Conservation (phyloP, 2,113 vertebrate genomes). For the Columba janthina region DNA sequence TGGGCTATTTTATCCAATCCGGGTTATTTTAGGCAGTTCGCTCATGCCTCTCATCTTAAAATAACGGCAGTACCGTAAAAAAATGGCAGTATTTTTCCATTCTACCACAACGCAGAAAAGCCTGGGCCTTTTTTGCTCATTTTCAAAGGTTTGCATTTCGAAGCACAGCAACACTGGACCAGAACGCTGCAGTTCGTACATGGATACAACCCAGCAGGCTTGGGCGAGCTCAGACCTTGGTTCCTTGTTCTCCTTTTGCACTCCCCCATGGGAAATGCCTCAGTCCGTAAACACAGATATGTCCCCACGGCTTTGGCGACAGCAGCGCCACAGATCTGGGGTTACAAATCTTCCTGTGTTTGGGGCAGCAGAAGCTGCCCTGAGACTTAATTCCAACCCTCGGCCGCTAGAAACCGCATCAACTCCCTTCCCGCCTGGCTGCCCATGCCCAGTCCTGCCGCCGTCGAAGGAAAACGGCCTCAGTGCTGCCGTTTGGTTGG, state of each 20-base stretch:
- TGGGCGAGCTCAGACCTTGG: not conserved
- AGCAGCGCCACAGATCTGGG: too few species aligned
- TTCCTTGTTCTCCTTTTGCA: not conserved
- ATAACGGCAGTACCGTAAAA: not conserved
- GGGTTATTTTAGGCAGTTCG: not conserved
- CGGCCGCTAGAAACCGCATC: fast-evolving
- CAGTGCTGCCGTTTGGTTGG: not conserved
- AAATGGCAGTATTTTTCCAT: not conserved
- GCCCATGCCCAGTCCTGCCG: not conserved
- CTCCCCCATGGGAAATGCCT: fast-evolving
- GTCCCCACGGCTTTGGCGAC: too few species aligned
- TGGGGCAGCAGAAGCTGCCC: not conserved
- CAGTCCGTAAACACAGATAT: not conserved
- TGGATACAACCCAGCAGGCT: not conserved
- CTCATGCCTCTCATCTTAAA: not conserved
- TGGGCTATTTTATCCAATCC: not conserved
- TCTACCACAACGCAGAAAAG: fast-evolving
- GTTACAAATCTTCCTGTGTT: fast-evolving
- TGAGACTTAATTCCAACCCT: not conserved
- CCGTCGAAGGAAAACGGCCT: fast-evolving
- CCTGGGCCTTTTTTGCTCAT: not conserved
- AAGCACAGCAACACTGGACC: not conserved
- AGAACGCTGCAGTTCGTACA: fast-evolving
- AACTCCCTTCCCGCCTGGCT: fast-evolving
- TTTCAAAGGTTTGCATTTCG: not conserved